phyloP scores from a whole-genome alignment of 2,797 vertebrate genomes.

The Phrynocephalus forsythii region DNA sequence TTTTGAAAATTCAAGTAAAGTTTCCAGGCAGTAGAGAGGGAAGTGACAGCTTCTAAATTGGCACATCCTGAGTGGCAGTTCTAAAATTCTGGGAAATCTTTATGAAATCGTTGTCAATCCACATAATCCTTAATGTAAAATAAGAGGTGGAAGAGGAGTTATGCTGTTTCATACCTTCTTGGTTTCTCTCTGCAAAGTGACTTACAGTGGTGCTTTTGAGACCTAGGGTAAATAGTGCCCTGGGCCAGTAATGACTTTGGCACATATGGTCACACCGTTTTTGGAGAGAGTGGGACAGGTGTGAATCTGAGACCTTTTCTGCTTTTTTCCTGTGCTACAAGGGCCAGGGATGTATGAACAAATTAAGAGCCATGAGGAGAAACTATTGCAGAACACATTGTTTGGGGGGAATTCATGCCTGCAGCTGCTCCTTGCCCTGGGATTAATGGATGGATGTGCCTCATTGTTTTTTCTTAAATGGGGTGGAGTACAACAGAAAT shows the following conservation, averaged over 20 bases:
- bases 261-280: background rate
- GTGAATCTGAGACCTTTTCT: background rate
- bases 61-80: background rate
- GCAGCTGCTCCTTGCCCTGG: background rate
- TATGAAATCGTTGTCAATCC: background rate
- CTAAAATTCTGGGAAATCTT: background rate
- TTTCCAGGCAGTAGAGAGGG: background rate
- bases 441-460: background rate
- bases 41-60: background rate
- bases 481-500: background rate
- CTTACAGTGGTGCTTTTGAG: background rate
- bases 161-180: no score
- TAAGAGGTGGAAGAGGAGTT: background rate
- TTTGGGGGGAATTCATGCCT: no score
- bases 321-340: background rate
- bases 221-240: background rate
- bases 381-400: background rate
- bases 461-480: background rate
- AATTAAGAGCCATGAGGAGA: background rate
- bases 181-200: background rate
- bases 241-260: background rate
- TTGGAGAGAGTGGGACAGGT: background rate
- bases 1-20: background rate
- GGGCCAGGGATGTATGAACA: no score
- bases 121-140: background rate